These are phyloP conservation scores for Anoplius nigerrimus DNA, from an alignment of 2,888 invertebrate genomes.

Conservation along the genomic window DNA sequence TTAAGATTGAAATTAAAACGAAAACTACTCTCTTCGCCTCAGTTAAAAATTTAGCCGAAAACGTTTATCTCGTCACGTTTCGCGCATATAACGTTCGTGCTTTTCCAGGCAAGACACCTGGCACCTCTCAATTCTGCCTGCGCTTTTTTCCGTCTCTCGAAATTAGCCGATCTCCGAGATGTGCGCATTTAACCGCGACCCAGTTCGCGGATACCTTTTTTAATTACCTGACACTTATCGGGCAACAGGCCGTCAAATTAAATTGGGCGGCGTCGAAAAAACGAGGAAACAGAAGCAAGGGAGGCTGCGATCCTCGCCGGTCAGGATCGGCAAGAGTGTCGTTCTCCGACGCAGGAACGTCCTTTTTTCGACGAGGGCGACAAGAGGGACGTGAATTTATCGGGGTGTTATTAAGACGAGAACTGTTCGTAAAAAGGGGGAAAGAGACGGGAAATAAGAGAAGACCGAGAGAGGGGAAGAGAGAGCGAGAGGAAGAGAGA, in stretches of 20 bases:
- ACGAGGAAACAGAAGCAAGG: not conserved
- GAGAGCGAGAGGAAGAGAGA: not conserved
- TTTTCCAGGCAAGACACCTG: too few species aligned
- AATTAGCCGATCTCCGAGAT: too few species aligned
- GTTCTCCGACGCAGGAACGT: not conserved
- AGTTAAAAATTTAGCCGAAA: too few species aligned
- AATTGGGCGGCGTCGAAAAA: not conserved
- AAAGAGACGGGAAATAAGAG: not conserved
- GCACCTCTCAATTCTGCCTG: too few species aligned
- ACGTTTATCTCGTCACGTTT: too few species aligned
- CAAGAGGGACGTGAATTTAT: constrained; percentile 1
- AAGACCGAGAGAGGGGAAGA: not conserved
- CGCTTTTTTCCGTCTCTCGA: too few species aligned
- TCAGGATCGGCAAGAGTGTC: too few species aligned
- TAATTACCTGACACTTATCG: not conserved
- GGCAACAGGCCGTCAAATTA: constrained; percentile 11
- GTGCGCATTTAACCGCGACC: not conserved
- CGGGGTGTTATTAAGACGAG: not conserved
- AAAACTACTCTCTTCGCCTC: too few species aligned
- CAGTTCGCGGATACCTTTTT: not conserved
- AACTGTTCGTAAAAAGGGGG: not conserved
- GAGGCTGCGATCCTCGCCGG: not conserved
- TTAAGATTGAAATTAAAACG: too few species aligned
- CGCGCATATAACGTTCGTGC: too few species aligned
- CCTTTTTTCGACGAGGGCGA: not conserved